These are phyloP conservation scores for Pseudochirops cupreus DNA, from an alignment of 2,797 vertebrate species.

Conservation along the genomic window DNA sequence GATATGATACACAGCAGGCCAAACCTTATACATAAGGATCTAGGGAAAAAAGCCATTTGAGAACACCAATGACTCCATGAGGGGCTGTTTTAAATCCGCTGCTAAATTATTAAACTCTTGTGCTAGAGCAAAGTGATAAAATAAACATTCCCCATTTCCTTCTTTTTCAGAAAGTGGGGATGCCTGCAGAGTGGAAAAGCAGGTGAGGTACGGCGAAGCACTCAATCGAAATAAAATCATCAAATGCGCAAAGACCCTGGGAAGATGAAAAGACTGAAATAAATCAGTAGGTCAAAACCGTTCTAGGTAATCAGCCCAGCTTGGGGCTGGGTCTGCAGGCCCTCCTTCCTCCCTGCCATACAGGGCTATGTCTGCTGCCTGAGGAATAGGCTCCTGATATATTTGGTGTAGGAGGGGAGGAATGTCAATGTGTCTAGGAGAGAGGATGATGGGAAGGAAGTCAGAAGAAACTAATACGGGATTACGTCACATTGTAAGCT, in stretches of 20 bases:
- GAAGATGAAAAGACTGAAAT: slow-evolving; percentile 54
- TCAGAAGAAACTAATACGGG: background rate
- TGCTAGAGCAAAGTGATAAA: slow-evolving; percentile 75
- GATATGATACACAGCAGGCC: slow-evolving; percentile 76
- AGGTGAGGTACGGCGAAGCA: slow-evolving; percentile 60
- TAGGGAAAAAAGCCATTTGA: slow-evolving; percentile 65
- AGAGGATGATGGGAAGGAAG: slow-evolving; percentile 44
- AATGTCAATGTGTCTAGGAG: background rate
- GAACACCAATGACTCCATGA: slow-evolving; percentile 54
- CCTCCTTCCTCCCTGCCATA: background rate
- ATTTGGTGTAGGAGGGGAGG: slow-evolving; percentile 41
- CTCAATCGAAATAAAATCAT: slow-evolving; percentile 69
- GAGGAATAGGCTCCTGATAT: background rate
- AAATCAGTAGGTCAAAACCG: slow-evolving; percentile 47
- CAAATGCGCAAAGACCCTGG: slow-evolving; percentile 65
- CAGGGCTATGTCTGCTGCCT: slow-evolving; percentile 7
- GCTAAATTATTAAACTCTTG: slow-evolving; percentile 79
- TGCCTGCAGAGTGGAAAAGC: slow-evolving; percentile 80
- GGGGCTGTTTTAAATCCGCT: slow-evolving; percentile 73
- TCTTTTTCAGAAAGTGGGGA: slow-evolving; percentile 53
- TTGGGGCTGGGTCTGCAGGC: background rate
- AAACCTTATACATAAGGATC: slow-evolving; percentile 62
- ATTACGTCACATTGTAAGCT: background rate
- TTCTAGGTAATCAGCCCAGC: background rate
- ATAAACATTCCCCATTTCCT: slow-evolving; percentile 78